Base-by-base conservation (phyloP, 2,888 invertebrate genomes). In the Morpho achilles region DNA sequence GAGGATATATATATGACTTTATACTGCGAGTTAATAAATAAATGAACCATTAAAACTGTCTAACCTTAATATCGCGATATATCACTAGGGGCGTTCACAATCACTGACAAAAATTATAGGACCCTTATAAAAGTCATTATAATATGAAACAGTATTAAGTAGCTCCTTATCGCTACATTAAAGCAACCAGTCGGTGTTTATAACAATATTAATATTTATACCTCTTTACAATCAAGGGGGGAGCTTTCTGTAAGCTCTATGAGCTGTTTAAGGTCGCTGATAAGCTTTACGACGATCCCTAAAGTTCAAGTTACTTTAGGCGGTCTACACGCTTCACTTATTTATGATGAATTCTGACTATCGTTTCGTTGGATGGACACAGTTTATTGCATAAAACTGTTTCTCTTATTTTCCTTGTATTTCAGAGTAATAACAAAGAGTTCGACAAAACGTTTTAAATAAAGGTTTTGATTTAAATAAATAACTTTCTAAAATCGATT, bases 211-310 rank as follows among this genome's bases (percentile, higher is more conserved):
- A 48, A 48, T 52, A 52, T 58, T 52, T 32, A 43, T 10, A 48
- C 42, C 51, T 57, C 39, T 56, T 57, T 48, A 52, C 42, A 58
- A 58, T 53, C 48, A 58, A 43, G 52, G 39, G 22, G 43, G 39
- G 22, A 16, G 43, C 41, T 58, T 48, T 52, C 40, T 49, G 48
- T 44, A 44, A 55, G 48, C 55, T 51, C 48, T 44, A 45, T 55
- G 51, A 48, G 48, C 59, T 56, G 55, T 51, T 56, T 51, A 59
- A 39, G 50, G 55, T 55, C 43, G 8, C 41, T 50, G 59, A 59
- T 59, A 59, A 59, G 55, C 55, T 59, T 59, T 52, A 55, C 48
- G 59, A 59, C 9, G 44, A 16, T 7, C 44, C 40, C 50, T 41
- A 43, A 51, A 51, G 50, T 51, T 48, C 23, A 22, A 22, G 8